These are phyloP conservation scores for Cheirogaleus major DNA, from an alignment of 2,797 vertebrate genomes.

Conservation along the genomic window DNA sequence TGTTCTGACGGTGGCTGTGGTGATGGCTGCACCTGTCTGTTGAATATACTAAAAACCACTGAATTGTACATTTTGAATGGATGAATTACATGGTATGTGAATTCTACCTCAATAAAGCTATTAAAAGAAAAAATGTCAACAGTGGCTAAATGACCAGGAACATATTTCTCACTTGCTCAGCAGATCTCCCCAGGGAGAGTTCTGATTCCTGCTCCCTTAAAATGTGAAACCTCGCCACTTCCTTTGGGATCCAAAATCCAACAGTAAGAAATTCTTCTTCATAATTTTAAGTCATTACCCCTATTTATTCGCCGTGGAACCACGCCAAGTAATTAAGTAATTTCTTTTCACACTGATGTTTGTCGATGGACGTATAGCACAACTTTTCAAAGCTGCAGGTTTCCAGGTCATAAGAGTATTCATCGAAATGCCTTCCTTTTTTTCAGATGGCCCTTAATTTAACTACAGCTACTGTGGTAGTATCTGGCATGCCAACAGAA, in stretches of 20 bases:
- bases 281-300: not conserved
- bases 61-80: not conserved
- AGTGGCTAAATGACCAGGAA: not conserved
- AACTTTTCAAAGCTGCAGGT: not conserved
- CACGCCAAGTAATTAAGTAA: not conserved
- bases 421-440: too few species aligned
- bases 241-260: not conserved
- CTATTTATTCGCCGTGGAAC: not conserved
- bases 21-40: not conserved
- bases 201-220: not conserved
- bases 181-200: not conserved
- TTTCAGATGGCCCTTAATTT: not conserved
- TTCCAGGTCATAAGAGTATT: not conserved
- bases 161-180: not conserved
- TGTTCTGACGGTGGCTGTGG: not conserved
- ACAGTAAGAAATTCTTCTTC: not conserved
- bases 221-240: not conserved
- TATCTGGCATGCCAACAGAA: not conserved
- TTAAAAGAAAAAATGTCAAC: not conserved
- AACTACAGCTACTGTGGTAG: not conserved
- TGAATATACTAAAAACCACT: not conserved
- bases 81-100: not conserved
- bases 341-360: not conserved
- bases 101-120: not conserved
- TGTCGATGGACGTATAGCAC: not conserved